Conservation (phyloP, 2,113 vertebrate genomes). For the Myrmophylax atrothorax region DNA sequence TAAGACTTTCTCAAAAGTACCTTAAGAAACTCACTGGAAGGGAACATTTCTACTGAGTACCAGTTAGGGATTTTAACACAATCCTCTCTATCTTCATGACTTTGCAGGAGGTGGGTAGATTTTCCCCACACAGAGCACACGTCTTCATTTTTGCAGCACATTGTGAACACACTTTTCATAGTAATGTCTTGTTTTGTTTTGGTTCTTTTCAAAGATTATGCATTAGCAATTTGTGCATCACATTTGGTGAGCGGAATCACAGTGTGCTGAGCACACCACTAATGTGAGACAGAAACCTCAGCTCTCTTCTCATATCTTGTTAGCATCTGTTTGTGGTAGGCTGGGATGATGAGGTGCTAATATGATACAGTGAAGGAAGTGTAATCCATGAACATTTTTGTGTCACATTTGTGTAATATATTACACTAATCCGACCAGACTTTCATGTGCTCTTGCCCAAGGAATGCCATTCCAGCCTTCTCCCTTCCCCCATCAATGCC, state of each 20-base stretch:
- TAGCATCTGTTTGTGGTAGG: slow-evolving; percentile 71
- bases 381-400: slow-evolving; percentile 72
- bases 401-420: slow-evolving; percentile 72
- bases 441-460: slow-evolving; percentile 68
- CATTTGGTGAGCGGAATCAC: neutral
- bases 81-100: neutral
- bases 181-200: slow-evolving; percentile 32
- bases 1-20: neutral
- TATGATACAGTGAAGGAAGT: slow-evolving; percentile 70
- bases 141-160: slow-evolving; percentile 4
- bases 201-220: slow-evolving; percentile 16
- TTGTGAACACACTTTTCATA: slow-evolving; percentile 37
- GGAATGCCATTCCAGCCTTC: slow-evolving; percentile 52
- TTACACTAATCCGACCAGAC: slow-evolving; percentile 65
- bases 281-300: slow-evolving; percentile 58
- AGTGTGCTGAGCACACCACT: neutral
- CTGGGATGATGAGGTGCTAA: slow-evolving; percentile 73
- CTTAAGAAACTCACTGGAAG: neutral
- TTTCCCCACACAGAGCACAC: neutral
- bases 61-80: neutral
- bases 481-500: slow-evolving; percentile 54
- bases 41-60: neutral
- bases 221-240: slow-evolving; percentile 34
- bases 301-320: slow-evolving; percentile 55
- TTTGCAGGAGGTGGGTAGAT: neutral